Percentiles rank a stretch among this genome's conserved stretches.
Conservation (phyloP, 2,113 vertebrate genomes). For the Myiozetetes cayanensis region DNA sequence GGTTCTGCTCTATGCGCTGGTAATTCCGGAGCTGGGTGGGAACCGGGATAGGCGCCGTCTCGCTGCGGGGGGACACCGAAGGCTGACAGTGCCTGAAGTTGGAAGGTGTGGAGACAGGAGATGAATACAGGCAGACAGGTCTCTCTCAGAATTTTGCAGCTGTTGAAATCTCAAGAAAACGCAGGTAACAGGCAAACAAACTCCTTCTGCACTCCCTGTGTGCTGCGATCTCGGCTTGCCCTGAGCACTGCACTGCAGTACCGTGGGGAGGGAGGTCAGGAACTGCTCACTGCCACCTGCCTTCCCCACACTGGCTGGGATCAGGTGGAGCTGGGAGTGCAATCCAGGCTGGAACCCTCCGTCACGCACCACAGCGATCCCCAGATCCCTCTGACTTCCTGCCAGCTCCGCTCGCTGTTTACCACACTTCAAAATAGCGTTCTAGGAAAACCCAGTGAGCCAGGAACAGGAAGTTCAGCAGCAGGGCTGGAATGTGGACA, state of each 20-base stretch:
- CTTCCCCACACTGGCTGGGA: background rate
- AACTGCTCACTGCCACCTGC: background rate
- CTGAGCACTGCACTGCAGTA: background rate
- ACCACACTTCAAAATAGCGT: slow-evolving; percentile 61
- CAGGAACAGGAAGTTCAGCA: slow-evolving; percentile 70
- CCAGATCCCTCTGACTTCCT: slow-evolving; percentile 8
- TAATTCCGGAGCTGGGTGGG: slow-evolving; percentile 96
- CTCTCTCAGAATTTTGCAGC: background rate
- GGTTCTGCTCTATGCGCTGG: slow-evolving; percentile 96
- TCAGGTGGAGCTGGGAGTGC: background rate
- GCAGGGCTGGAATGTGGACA: slow-evolving; percentile 57
- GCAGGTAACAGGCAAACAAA: background rate
- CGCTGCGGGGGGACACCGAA: slow-evolving; percentile 83
- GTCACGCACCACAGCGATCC: background rate
- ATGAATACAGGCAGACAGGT: background rate
- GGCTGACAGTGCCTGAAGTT: slow-evolving; percentile 82
- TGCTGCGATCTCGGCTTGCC: background rate
- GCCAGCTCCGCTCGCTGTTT: slow-evolving; percentile 18
- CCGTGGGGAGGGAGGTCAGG: background rate
- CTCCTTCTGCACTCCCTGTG: background rate
- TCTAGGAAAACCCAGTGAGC: slow-evolving; percentile 67
- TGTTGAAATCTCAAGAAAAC: background rate
- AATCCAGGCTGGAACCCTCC: background rate
- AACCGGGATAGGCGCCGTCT: slow-evolving; percentile 92
- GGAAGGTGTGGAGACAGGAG: background rate